Base-by-base conservation (phyloP, 2,797 vertebrate species). In the Allochrocebus solatus region DNA sequence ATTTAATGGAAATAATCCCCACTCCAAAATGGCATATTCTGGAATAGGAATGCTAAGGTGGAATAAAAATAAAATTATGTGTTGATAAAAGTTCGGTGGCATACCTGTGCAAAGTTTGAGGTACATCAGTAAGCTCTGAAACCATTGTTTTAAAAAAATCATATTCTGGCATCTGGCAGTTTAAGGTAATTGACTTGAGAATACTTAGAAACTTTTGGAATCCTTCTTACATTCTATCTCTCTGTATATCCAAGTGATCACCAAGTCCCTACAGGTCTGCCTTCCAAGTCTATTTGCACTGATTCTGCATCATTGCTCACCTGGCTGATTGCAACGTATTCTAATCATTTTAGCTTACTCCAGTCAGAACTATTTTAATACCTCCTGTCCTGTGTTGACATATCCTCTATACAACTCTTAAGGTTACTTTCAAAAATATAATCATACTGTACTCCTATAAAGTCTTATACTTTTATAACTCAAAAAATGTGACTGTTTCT, bases 1-100 rank as follows among this genome's bases (percentile, higher is more conserved):
- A 96, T 95, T 84, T 97, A 75, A 93, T 48, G 26, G 53, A 96
- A 93, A 87, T 93, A 95, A 96, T 78, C 85, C 3, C 11, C 61
- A 33, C 55, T 75, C 76, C 41, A 82, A 91, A 81, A 93, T 67
- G 16, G 14, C 43, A 10, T 90, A 11, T 92, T 92, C 33, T 92
- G 46, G 93, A 98, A 92, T 81, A 26, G 30, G 30, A 89, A 88
- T 13, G 88, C 61, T 85, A 92, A 94, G 21, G 17, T 80, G 22
- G 57, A 94, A 88, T 26, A 89, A 89, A 95, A 93, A 41, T 39
- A 86, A 70, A 76, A 91, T 64, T 81, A 41, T 91, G 10, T 95
- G 70, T 95, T 80, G 78, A 61, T 92, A 33, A 90, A 93, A 87
- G 30, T 74, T 95, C 61, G 14, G 14, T 70, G 13, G 14, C 17